Evolutionary conservation across 2,888 invertebrate genomes (phyloP).

Genomic region (Aquatica leii): DNA sequence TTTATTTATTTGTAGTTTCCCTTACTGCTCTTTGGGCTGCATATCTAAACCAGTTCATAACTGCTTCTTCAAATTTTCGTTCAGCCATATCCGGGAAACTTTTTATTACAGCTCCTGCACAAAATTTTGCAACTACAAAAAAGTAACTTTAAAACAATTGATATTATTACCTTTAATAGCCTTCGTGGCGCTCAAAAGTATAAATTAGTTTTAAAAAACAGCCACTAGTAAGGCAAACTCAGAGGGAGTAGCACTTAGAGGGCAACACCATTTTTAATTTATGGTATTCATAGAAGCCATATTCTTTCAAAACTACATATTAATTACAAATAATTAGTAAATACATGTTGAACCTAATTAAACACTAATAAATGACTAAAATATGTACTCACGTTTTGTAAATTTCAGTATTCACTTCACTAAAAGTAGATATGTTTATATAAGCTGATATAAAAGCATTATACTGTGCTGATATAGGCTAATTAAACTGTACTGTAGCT

Average conservation of each 20-base stretch:
- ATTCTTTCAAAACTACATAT: neutral
- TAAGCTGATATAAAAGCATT: too few relatives aligned
- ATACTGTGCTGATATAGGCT: too few relatives aligned
- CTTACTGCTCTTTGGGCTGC: slow-evolving; percentile 2
- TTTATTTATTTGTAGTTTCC: neutral
- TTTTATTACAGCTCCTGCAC: too few relatives aligned
- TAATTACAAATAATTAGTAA: neutral
- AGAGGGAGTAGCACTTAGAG: neutral
- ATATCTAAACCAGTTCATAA: neutral
- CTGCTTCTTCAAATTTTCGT: neutral
- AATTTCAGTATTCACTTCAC: neutral
- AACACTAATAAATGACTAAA: neutral
- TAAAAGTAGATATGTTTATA: too few relatives aligned
- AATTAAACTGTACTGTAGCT: too few relatives aligned
- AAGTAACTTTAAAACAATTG: too few relatives aligned
- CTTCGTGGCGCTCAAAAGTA: too few relatives aligned
- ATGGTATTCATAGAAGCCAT: neutral
- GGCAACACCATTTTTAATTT: neutral
- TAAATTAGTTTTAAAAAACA: too few relatives aligned
- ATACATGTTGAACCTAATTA: neutral
- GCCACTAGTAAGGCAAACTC: too few relatives aligned
- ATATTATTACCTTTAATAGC: too few relatives aligned
- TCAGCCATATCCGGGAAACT: neutral
- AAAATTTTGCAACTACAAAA: too few relatives aligned
- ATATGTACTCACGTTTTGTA: neutral